Percentiles rank a stretch among this genome's conserved stretches.
Evolutionary conservation across 1,140 invertebrate species (phyloP).

Genomic region (Bombus sylvicola): DNA sequence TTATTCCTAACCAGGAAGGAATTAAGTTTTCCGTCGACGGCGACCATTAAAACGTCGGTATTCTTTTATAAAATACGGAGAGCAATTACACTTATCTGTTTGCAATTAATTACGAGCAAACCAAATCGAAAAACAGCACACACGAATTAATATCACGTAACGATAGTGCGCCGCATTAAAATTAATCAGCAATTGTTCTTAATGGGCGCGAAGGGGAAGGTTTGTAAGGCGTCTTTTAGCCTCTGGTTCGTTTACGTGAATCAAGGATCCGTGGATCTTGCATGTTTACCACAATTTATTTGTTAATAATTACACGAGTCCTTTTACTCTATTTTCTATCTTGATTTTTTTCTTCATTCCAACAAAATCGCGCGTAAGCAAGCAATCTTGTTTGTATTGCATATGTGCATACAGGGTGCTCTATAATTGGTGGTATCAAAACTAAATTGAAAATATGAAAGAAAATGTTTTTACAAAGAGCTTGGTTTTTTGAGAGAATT

Average conservation of each 20-base stretch:
- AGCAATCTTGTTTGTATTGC: not conserved
- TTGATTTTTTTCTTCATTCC: not conserved
- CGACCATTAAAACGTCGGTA: not conserved
- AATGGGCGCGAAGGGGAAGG: not conserved
- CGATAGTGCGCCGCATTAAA: conserved; percentile 20
- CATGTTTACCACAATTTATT: conserved; percentile 14
- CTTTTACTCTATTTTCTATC: not conserved
- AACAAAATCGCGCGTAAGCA: conserved; percentile 1
- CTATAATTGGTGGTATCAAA: not conserved
- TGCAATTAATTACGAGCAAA: conserved; percentile 31
- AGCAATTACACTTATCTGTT: conserved; percentile 37
- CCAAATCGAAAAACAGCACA: not conserved
- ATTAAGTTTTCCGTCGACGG: not conserved
- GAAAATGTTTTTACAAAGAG: no score
- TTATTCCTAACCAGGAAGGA: not conserved
- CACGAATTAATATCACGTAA: conserved; percentile 8
- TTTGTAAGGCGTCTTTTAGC: no score
- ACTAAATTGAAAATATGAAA: no score
- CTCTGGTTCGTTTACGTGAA: not conserved
- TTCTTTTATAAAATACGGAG: not conserved
- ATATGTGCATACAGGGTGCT: not conserved
- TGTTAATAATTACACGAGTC: conserved; percentile 17
- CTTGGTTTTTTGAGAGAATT: no score
- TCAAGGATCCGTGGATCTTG: conserved; percentile 3
- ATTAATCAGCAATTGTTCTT: conserved; percentile 45